Evolutionary conservation across 2,888 invertebrate genomes (phyloP), one percentile per base, ranked within the genome.

Genomic region (Graphium colonna): DNA sequence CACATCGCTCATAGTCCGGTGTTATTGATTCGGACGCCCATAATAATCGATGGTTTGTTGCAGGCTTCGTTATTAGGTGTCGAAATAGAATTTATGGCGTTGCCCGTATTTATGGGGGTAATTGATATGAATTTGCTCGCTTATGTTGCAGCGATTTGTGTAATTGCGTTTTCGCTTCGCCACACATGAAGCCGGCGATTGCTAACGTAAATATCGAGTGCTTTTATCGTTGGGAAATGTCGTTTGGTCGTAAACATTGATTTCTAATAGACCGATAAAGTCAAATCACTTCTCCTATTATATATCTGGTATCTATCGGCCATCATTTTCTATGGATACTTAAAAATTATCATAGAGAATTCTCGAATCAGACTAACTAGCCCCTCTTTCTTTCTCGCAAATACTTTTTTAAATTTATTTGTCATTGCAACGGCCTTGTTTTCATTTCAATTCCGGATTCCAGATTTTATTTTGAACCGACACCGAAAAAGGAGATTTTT

Each of bases 101-200:
- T 42, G 21, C 21, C 17, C 9, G 18, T 8, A 36, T 41, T 52
- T 52, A 41, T 33, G 40, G 28, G 18, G 18, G 33, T 38, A 48
- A 42, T 52, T 38, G 43, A 52, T 52, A 52, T 48, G 42, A 39
- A 48, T 47, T 38, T 5, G 26, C 13, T 17, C 26, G 42, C 17
- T 28, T 36, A 26, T 43, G 36, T 39, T 43, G 36, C 12, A 43
- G 43, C 42, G 42, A 48, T 52, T 47, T 38, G 42, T 52, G 15
- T 52, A 48, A 52, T 43, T 48, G 52, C 47, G 48, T 52, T n/a
- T 52, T 26, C 21, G 52, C 36, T 36, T 38, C 41, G 31, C 21
- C 33, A 33, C 21, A 52, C 26, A 36, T 52, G 28, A 15, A 36
- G 36, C 49, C 16, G 16, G 15, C 39, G 47, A 52, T 39, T 48